phyloP scores from a whole-genome alignment of 2,113 vertebrate species.

The Setophaga kirtlandii region DNA sequence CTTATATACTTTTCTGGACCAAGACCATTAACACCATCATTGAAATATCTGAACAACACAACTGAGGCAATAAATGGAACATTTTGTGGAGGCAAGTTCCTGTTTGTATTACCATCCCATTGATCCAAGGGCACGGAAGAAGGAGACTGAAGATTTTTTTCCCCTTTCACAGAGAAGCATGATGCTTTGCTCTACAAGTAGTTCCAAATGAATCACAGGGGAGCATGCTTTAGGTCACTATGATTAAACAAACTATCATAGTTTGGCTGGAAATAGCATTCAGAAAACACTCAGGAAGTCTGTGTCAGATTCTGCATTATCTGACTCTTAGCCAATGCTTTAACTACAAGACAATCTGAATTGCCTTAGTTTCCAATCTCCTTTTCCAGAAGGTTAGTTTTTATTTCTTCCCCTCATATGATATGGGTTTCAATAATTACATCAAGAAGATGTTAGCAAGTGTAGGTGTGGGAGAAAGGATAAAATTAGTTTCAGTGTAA shows the following conservation, averaged over 20 bases:
- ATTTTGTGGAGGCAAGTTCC: background rate
- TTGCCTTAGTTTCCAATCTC: background rate
- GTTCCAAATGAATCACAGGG: background rate
- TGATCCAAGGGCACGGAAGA: background rate
- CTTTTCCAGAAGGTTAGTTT: background rate
- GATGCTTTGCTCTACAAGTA: background rate
- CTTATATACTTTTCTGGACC: background rate
- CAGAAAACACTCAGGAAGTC: background rate
- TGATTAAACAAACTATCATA: background rate
- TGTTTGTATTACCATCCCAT: background rate
- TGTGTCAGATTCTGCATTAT: background rate
- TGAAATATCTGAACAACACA: background rate
- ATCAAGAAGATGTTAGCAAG: background rate
- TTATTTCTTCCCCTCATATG: background rate
- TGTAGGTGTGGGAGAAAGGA: background rate
- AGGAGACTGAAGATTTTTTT: background rate
- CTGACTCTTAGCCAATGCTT: background rate
- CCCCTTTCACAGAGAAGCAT: background rate
- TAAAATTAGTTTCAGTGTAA: background rate
- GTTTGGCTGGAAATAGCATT: background rate
- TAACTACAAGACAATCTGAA: background rate
- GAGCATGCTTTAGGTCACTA: background rate
- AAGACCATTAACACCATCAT: background rate
- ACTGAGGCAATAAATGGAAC: background rate
- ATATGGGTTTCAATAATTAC: background rate